A percentile compares a stretch with the other conserved stretches of the same genome.
Conservation (phyloP, 2,888 invertebrate species). For the Euplexia lucipara region DNA sequence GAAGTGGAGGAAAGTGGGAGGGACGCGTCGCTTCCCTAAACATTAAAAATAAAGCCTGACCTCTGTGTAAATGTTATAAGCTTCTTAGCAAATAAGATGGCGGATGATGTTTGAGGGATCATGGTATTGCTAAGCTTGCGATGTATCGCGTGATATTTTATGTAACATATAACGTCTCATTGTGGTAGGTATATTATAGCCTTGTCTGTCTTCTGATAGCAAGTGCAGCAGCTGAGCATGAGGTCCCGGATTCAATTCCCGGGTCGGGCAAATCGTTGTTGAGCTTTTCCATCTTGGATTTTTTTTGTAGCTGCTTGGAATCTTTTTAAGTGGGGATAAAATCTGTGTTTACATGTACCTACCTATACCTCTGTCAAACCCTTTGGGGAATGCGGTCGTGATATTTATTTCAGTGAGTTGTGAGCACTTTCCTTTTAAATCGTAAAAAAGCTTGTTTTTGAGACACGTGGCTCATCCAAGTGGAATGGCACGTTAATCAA, state of each 20-base stretch:
- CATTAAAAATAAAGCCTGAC: conserved; percentile 69
- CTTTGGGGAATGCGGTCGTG: too few relatives aligned
- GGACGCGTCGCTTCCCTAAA: conserved; percentile 68
- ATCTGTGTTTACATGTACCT: too few relatives aligned
- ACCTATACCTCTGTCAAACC: too few relatives aligned
- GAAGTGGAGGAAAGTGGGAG: conserved; percentile 18
- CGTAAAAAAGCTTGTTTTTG: not conserved
- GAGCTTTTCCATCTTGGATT: too few relatives aligned
- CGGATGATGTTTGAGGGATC: not conserved
- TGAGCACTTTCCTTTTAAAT: not conserved
- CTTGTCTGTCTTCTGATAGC: too few relatives aligned
- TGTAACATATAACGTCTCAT: too few relatives aligned
- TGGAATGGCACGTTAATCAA: conserved; percentile 2
- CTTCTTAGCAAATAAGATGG: conserved; percentile 41
- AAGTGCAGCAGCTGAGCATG: too few relatives aligned
- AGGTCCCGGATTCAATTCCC: too few relatives aligned
- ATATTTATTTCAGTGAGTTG: not conserved
- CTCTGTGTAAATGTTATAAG: conserved; percentile 57
- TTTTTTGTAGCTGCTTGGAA: too few relatives aligned
- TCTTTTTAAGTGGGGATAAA: too few relatives aligned
- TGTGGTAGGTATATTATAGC: too few relatives aligned
- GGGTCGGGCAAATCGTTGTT: too few relatives aligned
- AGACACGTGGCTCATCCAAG: not conserved
- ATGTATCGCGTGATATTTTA: not conserved
- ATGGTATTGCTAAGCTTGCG: not conserved